Evolutionary conservation across 2,113 vertebrate species (phyloP), one percentile per base, ranked within the genome.

Genomic region (Daboia siamensis): DNA sequence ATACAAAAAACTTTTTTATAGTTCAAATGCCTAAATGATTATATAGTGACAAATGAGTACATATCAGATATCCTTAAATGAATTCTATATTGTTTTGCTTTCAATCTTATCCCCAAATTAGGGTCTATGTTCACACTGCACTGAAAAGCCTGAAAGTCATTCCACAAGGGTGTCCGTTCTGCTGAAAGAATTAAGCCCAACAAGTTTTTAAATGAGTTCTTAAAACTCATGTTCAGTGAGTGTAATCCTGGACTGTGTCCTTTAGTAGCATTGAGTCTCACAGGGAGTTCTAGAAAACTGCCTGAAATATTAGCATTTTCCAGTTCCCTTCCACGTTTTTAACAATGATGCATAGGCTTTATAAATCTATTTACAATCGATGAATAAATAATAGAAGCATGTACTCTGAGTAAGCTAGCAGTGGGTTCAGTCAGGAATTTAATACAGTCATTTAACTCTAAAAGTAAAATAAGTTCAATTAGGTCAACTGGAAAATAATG

Each of bases 271-370:
- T n/a, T 4, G 46, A 20, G 1, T 61, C 24, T 54, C 3, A 0
- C 57, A 51, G 44, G 33, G 93, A 29, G 5, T 29, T 89, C 87
- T 80, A 59, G 3, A 44, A n/a, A 87, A 86, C 33, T 91, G 88
- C 90, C 24, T 3, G 0, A 2, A 85, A 87, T 92, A 90, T 48
- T 56, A 84, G 94, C 93, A 96, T 95, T 95, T 96, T 90, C n/a
- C 94, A 96, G 94, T 96, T 94, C 96, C 94, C 84, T 54, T 93
- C 88, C 93, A 93, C 92, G 17, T 88, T 84, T 69, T 46, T 48
- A 39, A 33, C 0, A 7, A n/a, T 0, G 39, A 90, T 44, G 89
- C 29, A 8, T 10, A 17, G 85, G 87, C 92, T 94, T 95, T 12
- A 1, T 86, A 1, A 91, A 80, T 59, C 90, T 94, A 90, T 96